Conservation (phyloP, 2,888 invertebrate genomes). For the Cerastis rubricosa region DNA sequence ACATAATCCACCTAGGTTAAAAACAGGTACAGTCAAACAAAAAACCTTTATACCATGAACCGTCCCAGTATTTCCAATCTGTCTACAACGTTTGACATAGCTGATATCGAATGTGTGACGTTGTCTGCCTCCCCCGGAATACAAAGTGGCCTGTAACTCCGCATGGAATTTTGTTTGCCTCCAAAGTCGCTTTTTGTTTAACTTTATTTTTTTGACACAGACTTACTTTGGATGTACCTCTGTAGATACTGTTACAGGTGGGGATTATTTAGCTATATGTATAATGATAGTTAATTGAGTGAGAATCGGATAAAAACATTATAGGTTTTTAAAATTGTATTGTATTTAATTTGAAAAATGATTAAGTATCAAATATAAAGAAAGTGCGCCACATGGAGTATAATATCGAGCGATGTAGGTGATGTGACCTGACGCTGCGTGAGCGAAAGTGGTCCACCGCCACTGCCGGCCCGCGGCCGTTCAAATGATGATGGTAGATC, state of each 20-base stretch:
- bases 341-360: too few species aligned
- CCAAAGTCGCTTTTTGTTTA: constrained; percentile 23
- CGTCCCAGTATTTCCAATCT: constrained; percentile 11
- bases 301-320: too few species aligned
- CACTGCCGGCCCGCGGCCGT: too few species aligned
- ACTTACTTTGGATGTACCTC: constrained; percentile 7
- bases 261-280: not conserved
- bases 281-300: not conserved
- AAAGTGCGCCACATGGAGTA: too few species aligned
- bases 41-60: not conserved
- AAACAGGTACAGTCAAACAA: not conserved
- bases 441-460: too few species aligned
- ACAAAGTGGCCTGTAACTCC: constrained; percentile 51
- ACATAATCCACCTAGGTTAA: not conserved
- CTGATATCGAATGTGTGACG: constrained; percentile 55
- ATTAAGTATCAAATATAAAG: too few species aligned
- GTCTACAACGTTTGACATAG: constrained; percentile 46
- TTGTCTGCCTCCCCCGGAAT: constrained; percentile 43
- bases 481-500: too few species aligned
- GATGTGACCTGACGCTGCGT: too few species aligned
- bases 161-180: constrained; percentile 40
- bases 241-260: not conserved
- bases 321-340: too few species aligned
- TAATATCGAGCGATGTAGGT: too few species aligned
- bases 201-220: constrained; percentile 22